phyloP scores from a whole-genome alignment of 2,888 invertebrate species.

The Drosophila ustulata region DNA sequence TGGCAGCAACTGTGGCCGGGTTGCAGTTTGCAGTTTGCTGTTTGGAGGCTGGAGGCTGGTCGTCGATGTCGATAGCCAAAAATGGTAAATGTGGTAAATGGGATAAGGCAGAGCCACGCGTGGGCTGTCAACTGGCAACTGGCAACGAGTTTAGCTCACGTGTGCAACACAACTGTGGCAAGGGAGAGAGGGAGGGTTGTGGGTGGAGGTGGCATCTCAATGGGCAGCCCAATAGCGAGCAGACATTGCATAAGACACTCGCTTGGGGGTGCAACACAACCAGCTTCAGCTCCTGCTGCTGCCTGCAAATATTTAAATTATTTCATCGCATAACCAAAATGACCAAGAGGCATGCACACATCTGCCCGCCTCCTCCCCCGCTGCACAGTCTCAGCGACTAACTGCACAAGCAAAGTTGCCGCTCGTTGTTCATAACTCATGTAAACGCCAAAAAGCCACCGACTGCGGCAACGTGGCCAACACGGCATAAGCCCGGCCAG shows the following conservation, averaged over 20 bases:
- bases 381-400: background rate
- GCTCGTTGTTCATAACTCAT: slow-evolving; percentile 68
- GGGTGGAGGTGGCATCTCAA: slow-evolving; percentile 21
- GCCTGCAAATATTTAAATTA: slow-evolving; percentile 77
- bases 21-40: slow-evolving; percentile 35
- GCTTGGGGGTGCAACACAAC: slow-evolving; percentile 66
- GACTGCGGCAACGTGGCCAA: slow-evolving; percentile 34
- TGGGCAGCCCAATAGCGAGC: slow-evolving; percentile 45
- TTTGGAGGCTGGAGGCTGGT: slow-evolving; percentile 44
- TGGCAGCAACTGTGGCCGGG: slow-evolving; percentile 58
- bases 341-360: slow-evolving; percentile 70
- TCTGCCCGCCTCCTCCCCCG: background rate
- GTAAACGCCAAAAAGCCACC: slow-evolving; percentile 67
- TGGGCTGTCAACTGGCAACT: slow-evolving; percentile 72
- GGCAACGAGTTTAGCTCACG: slow-evolving; percentile 40
- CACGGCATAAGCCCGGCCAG: slow-evolving; percentile 13
- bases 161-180: slow-evolving; percentile 32
- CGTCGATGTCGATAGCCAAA: slow-evolving; percentile 78
- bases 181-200: background rate
- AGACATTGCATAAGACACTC: slow-evolving; percentile 67
- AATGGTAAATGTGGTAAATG: slow-evolving; percentile 81
- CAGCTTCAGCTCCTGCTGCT: slow-evolving; percentile 52
- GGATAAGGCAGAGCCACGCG: slow-evolving; percentile 79
- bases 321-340: slow-evolving; percentile 79
- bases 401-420: slow-evolving; percentile 29